Conservation (phyloP, 92 coral and sea anemone genomes). For the Heteractis magnifica region DNA sequence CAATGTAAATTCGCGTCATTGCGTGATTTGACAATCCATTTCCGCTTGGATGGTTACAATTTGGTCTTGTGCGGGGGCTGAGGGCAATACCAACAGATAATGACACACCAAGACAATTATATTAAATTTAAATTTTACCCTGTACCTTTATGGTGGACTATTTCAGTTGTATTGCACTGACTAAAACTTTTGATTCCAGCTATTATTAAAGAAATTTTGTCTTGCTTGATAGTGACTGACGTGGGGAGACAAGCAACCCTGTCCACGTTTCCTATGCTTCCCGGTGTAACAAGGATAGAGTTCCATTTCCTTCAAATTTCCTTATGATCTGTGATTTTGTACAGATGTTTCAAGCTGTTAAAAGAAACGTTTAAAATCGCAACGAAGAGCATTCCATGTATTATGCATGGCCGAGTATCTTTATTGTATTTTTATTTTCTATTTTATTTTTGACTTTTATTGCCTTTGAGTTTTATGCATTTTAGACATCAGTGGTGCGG, state of each 20-base stretch:
- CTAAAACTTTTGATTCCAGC: not conserved
- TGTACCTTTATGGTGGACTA: not conserved
- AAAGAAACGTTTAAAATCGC: not conserved
- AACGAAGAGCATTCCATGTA: not conserved
- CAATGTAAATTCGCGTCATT: not conserved
- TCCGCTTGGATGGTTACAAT: conserved; percentile 4
- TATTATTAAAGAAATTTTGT: not conserved
- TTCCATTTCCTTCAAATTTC: not conserved
- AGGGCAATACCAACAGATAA: conserved; percentile 2
- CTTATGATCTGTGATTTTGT: not conserved
- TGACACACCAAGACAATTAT: not conserved
- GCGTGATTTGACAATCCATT: conserved; percentile 5
- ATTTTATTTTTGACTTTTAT: no score
- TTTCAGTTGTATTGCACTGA: not conserved
- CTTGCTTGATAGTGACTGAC: not conserved
- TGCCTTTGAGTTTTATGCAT: no score
- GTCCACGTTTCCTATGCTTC: not conserved
- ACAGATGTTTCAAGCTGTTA: not conserved
- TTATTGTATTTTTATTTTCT: no score
- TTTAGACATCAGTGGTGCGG: not conserved
- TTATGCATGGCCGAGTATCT: not conserved
- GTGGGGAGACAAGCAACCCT: not conserved
- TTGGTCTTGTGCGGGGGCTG: conserved; percentile 11
- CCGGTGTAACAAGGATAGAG: not conserved
- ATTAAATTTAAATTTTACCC: not conserved